Base-by-base conservation (phyloP, 2,113 vertebrate species). In the Anoplopoma fimbria region DNA sequence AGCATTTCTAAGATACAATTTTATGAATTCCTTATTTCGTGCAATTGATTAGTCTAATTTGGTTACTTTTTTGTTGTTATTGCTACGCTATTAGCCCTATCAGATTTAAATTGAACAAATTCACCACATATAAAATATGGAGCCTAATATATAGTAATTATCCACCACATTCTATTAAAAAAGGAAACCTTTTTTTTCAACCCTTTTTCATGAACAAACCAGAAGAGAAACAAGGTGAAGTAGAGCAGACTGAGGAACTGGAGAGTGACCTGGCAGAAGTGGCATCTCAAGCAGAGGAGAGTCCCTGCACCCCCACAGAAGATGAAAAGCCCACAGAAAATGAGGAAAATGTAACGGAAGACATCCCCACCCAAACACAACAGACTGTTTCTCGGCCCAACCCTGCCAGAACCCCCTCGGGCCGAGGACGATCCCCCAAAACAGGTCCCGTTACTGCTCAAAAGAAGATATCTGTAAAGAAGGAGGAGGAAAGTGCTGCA, bases 201-300 rank as follows among this genome's bases (percentile, higher is more conserved):
- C n/a, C n/a, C n/a, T n/a, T n/a, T n/a, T 58, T 17, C 14, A 34
- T 8, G 15, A 7, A 58, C 13, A 76, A 78, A 83, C 9, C 64
- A 88, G 84, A 90, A 67, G 92, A 92, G 15, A 93, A 93, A 77
- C 2, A 45, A 17, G 87, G 42, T 15, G 88, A 88, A 51, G 78
- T 0, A 15, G 86, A 90, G 49, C 82, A 81, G 61, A 85, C 21
- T 29, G 86, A 75, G 3, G 71, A 74, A 9, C 9, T 40, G 63
- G 86, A 82, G 23, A 84, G 72, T 45, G 71, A 90, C 10, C 27
- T 75, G n/a, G 76, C 85, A 5, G 85, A 90, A 23, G 69, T 49
- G 9, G 68, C 51, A 7, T 72, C 87, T 4, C 64, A 87, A 27
- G 88, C 81, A 21, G 92, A 89, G 15, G 78, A 90, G 40, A 55